These are phyloP conservation scores for Plotosus lineatus DNA, from an alignment of 2,113 vertebrate genomes.

Conservation along the genomic window DNA sequence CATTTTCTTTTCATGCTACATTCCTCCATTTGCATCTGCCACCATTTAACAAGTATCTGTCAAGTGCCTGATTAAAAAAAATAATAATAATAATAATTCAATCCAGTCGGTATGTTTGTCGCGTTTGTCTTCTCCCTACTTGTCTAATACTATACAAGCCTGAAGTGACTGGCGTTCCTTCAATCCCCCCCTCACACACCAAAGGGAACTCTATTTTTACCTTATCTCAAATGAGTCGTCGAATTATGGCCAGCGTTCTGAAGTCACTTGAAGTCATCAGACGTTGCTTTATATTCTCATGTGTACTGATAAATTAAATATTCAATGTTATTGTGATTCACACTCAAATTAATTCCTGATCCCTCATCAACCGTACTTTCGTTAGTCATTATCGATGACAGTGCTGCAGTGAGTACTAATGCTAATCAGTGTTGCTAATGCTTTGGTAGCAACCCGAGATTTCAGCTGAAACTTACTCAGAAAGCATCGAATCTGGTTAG, in stretches of 20 bases:
- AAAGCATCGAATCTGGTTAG: neutral
- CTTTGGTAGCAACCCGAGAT: no score
- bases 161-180: neutral
- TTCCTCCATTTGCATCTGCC: neutral
- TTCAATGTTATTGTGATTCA: neutral
- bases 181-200: slow-evolving; percentile 26
- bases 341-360: neutral
- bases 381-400: neutral
- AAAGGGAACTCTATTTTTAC: slow-evolving; percentile 50
- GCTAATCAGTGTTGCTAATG: neutral
- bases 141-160: slow-evolving; percentile 1
- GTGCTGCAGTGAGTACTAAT: neutral
- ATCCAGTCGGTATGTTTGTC: neutral
- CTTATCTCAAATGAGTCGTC: slow-evolving; percentile 46
- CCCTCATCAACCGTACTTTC: neutral
- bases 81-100: no score
- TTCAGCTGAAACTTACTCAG: neutral
- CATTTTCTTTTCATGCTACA: neutral
- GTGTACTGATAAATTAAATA: neutral
- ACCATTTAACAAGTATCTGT: neutral
- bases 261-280: neutral
- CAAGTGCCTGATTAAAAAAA: neutral
- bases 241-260: slow-evolving; percentile 22
- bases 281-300: neutral
- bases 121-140: neutral